Evolutionary conservation across 2,888 invertebrate species (phyloP), one percentile per base, ranked within the genome.

Genomic region (Hypomecis atomaria): DNA sequence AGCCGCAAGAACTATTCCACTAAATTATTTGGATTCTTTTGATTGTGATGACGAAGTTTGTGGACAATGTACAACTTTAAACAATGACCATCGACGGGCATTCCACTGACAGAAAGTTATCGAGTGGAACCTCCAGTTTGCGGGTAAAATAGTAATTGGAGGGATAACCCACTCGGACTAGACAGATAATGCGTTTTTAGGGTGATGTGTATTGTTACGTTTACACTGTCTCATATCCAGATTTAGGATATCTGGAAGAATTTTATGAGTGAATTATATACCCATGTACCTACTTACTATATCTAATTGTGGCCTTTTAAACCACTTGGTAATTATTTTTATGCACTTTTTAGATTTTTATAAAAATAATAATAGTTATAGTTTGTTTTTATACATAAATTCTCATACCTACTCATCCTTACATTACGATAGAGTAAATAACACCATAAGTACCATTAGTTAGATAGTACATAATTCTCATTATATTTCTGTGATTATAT

Each of bases 1-100:
- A 43, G 5, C 36, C 11, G 9, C 43, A 13, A 38, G 2, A 56
- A 57, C 56, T 45, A 57, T 62, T 62, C 50, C 11, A 50, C 38
- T 57, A 52, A 62, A 62, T 62, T 52, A 62, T 57, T 52, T 50
- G 6, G 52, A 40, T 45, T 53, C 54, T 48, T 63, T 54, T 59
- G 45, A 57, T 45, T 47, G 48, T 53, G 54, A 11, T 38, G 34
- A 34, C 42, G 37, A 36, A 59, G 49, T 59, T 58, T 47, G 11
- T 54, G 10, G 55, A 49, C 54, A 58, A 59, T 54, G 52, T 48
- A 49, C 40, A 54, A 63, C 59, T 63, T 54, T 48, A 59, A 55
- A 59, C 59, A 55, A 64, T 59, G 53, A 53, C 40, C 57, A 53
- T 43, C 44, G 52, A 45, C 10, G 34, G 47, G 49, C 43, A 37